Percentiles rank a stretch among this genome's conserved stretches.
These are phyloP conservation scores for Trichopria drosophilae DNA, from an alignment of 2,888 invertebrate species.

Conservation along the genomic window DNA sequence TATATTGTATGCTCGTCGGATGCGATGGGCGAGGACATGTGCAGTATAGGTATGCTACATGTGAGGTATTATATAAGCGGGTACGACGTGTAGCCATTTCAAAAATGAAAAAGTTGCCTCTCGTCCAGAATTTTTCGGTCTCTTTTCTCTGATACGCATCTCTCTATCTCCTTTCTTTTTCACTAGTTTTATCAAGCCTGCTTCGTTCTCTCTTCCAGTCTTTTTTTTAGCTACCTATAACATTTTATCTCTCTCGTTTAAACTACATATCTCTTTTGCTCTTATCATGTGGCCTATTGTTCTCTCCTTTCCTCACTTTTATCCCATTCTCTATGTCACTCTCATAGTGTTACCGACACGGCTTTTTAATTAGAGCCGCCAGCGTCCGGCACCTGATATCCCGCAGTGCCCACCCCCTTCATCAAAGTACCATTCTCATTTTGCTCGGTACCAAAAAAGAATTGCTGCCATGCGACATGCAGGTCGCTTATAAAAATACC, in stretches of 20 bases:
- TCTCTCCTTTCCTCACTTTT: too few relatives aligned
- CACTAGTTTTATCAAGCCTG: too few relatives aligned
- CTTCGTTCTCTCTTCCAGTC: too few relatives aligned
- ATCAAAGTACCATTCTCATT: constrained; percentile 58
- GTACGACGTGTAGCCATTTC: constrained; percentile 51
- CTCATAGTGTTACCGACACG: constrained; percentile 51
- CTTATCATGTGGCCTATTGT: too few relatives aligned
- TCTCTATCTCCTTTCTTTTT: too few relatives aligned
- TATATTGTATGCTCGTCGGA: too few relatives aligned
- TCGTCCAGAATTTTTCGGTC: constrained; percentile 34
- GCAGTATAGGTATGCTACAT: constrained; percentile 1
- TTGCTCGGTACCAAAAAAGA: constrained; percentile 50
- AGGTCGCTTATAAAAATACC: constrained; percentile 11
- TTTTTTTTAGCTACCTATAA: too few relatives aligned
- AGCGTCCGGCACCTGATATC: constrained; percentile 56
- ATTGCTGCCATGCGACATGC: constrained; percentile 37
- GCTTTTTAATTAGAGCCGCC: constrained; percentile 58
- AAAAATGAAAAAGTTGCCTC: constrained; percentile 56
- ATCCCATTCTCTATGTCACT: constrained; percentile 39
- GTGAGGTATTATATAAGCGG: constrained; percentile 52
- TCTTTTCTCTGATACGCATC: too few relatives aligned
- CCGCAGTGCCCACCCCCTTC: constrained; percentile 53
- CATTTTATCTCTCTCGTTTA: too few relatives aligned
- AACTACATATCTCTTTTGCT: too few relatives aligned
- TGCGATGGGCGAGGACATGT: constrained; percentile 4